These are phyloP conservation scores for Pantelozetes paolii DNA, from an alignment of 2,888 invertebrate species.

Conservation along the genomic window DNA sequence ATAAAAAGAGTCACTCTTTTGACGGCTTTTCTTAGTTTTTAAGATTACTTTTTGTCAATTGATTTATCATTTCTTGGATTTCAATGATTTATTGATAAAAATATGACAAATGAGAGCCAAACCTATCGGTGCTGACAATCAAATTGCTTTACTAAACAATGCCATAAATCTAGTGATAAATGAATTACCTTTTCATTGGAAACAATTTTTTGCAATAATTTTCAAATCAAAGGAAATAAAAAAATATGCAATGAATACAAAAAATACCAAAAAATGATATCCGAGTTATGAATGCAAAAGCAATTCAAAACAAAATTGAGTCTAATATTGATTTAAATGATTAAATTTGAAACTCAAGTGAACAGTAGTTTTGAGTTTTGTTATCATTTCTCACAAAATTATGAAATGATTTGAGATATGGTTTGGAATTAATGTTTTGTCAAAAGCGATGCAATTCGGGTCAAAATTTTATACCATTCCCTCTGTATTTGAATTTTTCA, in stretches of 20 bases:
- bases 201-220: neutral
- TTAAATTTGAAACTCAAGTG: no score
- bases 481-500: neutral
- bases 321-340: neutral
- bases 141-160: neutral
- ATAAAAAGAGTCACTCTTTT: neutral
- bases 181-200: neutral
- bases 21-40: neutral
- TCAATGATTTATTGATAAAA: neutral
- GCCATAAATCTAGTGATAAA: neutral
- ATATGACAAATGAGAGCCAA: neutral
- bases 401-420: neutral
- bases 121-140: neutral
- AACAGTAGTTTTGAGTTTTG: neutral
- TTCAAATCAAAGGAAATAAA: neutral
- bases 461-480: neutral
- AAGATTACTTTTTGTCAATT: neutral
- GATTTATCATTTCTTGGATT: neutral
- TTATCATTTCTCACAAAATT: neutral
- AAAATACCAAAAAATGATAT: neutral
- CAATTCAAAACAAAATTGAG: neutral
- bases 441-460: conserved; percentile 7
- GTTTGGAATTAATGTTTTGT: conserved; percentile 30
- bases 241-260: neutral
- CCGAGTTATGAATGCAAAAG: no score